Conservation (phyloP, 2,113 vertebrate genomes). For the Myotis lucifugus region DNA sequence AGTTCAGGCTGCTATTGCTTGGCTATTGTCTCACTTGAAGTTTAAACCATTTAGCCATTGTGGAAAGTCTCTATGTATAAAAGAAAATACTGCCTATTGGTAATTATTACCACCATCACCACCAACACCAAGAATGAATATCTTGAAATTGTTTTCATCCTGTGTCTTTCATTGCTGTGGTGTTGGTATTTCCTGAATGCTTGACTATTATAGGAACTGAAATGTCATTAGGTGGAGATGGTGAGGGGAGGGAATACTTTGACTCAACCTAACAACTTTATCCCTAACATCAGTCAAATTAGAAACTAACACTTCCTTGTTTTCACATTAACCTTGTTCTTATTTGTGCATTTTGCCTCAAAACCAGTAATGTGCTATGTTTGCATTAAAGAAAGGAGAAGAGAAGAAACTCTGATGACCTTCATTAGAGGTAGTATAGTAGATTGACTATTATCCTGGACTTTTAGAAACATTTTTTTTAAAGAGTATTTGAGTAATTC, state of each 20-base stretch:
- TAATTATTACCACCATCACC: neutral
- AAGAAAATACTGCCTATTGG: neutral
- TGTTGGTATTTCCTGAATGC: neutral
- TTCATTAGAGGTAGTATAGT: neutral
- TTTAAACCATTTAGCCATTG: neutral
- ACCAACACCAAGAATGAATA: neutral
- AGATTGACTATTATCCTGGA: neutral
- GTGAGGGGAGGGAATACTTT: neutral
- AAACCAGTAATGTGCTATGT: neutral
- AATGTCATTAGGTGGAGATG: neutral
- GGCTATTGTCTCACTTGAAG: neutral
- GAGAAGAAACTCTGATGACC: neutral
- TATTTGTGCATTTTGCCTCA: neutral
- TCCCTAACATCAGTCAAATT: neutral
- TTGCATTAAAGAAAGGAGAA: neutral
- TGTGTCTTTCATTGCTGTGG: neutral
- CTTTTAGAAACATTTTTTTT: neutral
- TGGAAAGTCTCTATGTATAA: neutral
- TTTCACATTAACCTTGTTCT: neutral
- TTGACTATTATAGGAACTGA: neutral
- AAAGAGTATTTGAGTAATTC: slow-evolving; percentile 5
- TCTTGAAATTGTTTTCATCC: neutral
- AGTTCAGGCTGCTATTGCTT: neutral
- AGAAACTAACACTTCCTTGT: neutral
- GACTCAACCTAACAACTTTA: neutral